A percentile compares a stretch with the other conserved stretches of the same genome.
Evolutionary conservation across 2,888 invertebrate species (phyloP).

Genomic region (Ochlodes sylvanus): DNA sequence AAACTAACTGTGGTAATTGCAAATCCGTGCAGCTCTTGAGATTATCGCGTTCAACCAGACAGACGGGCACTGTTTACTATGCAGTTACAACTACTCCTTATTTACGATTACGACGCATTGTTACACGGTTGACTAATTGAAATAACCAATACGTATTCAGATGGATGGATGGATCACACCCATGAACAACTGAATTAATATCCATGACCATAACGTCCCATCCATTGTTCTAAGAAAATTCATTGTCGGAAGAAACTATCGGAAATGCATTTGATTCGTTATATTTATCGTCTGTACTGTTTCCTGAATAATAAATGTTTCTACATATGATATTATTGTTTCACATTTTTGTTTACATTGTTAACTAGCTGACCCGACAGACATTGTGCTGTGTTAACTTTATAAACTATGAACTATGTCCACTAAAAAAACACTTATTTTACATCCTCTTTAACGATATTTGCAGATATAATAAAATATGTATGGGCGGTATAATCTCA

Average conservation of each 20-base stretch:
- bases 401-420: no score
- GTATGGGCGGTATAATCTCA: no score
- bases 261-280: slow-evolving; percentile 65
- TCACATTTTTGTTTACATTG: background rate
- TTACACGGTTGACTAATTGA: slow-evolving; percentile 6
- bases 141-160: background rate
- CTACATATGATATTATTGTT: background rate
- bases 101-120: slow-evolving; percentile 1
- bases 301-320: slow-evolving; percentile 16
- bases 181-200: background rate
- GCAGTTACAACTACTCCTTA: background rate
- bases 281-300: slow-evolving; percentile 43
- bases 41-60: no score
- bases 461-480: no score
- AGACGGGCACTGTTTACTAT: no score
- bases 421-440: no score
- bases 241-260: slow-evolving; percentile 19
- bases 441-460: no score
- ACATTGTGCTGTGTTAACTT: no score
- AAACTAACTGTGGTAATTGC: no score
- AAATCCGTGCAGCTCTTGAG: no score
- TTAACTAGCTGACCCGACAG: no score
- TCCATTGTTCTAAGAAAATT: slow-evolving; percentile 31
- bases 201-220: slow-evolving; percentile 5
- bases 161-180: background rate